Conservation (phyloP, 2,888 invertebrate genomes). For the Drosophila monieri region DNA sequence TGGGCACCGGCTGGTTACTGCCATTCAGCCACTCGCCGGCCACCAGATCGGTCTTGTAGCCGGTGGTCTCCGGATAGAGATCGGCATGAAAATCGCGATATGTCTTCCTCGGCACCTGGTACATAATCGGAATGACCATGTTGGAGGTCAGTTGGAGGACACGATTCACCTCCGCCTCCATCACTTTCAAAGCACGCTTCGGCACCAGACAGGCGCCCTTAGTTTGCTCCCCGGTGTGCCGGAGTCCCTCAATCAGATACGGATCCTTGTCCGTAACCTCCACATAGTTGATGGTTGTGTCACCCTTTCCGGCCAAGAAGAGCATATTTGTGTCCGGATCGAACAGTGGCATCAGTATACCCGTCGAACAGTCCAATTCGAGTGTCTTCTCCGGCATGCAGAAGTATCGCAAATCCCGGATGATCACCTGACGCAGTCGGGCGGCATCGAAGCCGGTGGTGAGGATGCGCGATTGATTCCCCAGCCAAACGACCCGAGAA, state of each 20-base stretch:
- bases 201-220: slow-evolving; percentile 97
- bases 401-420: slow-evolving; percentile 94
- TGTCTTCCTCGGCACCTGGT: slow-evolving; percentile 96
- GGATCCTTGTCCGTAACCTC: slow-evolving; percentile 96
- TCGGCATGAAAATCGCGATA: slow-evolving; percentile 97
- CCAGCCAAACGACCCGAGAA: slow-evolving; percentile 95
- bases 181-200: slow-evolving; percentile 96
- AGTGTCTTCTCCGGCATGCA: slow-evolving; percentile 90
- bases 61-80: slow-evolving; percentile 95
- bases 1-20: slow-evolving; percentile 89
- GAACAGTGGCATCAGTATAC: slow-evolving; percentile 95
- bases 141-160: slow-evolving; percentile 93
- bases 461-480: slow-evolving; percentile 91
- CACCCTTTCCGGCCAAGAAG: slow-evolving; percentile 97
- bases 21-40: slow-evolving; percentile 93
- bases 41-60: slow-evolving; percentile 91
- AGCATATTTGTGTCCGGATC: slow-evolving; percentile 98
- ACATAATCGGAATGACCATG: slow-evolving; percentile 95
- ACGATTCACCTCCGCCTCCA: slow-evolving; percentile 98
- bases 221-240: slow-evolving; percentile 96
- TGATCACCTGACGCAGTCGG: slow-evolving; percentile 93
- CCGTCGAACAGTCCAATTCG: slow-evolving; percentile 93
- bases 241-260: slow-evolving; percentile 93
- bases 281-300: slow-evolving; percentile 95
- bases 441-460: slow-evolving; percentile 96